Base-by-base conservation (phyloP, 2,797 vertebrate species). In the Pangasius djambal region DNA sequence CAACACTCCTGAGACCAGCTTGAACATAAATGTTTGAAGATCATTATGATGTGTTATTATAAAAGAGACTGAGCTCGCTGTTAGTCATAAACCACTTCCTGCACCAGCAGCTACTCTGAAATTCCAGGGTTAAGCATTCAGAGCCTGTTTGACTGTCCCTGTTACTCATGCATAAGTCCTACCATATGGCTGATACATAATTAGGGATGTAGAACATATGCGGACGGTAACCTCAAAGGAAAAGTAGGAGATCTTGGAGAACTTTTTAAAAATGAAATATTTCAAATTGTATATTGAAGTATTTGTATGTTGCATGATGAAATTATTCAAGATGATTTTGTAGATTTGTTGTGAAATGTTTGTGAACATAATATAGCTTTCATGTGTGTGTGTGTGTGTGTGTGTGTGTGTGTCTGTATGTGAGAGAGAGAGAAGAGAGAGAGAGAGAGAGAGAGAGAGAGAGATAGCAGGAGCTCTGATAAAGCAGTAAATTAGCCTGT, bases 61-160 rank as follows among this genome's bases (percentile, higher is more conserved):
- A 86, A 83, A 48, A 78, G 78, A 57, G 88, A 5, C 69, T 87
- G 88, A 89, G 69, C 85, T 83, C 65, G 85, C 81, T 63, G 59
- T 92, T 89, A 89, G 87, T 90, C 90, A 92, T 88, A 85, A 74
- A 75, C 89, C 90, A 89, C 85, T 90, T 92, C 91, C 87, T 88
- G 67, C 61, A 83, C 84, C 57, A 85, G 86, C 34, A 44, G 67
- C 52, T 57, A 65, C 72, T 85, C 86, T 87, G 65, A 88, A 86
- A 89, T 84, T 87, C 88, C 88, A 89, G 85, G 57, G 55, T 70
- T 63, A 86, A 83, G 69, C 31, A 83, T 83, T 86, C 31, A 63
- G 77, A 65, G 44, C 40, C 57, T 86, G 78, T 83, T 89, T 86
- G 31, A 89, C 40, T 82, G 16, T 55, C 65, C 37, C 44, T 83